Percentiles rank a stretch among this genome's conserved stretches.
Evolutionary conservation across 2,113 vertebrate genomes (phyloP).

Genomic region (Crotalus horridus): DNA sequence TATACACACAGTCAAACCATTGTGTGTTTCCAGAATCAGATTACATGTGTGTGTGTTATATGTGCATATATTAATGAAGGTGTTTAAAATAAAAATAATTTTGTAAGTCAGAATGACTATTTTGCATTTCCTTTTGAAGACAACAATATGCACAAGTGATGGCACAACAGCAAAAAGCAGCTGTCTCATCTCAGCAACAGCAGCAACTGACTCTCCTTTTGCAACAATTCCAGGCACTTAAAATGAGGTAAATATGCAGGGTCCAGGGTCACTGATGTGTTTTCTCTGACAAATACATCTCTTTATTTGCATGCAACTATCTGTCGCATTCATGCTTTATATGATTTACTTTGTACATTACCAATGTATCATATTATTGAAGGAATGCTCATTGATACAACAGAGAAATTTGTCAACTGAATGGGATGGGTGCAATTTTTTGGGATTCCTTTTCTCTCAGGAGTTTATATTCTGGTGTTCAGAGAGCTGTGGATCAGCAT

Average conservation of each 20-base stretch:
- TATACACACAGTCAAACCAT: not conserved
- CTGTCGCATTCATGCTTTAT: not conserved
- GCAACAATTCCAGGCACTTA: slow-evolving; percentile 93
- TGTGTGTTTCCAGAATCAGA: not conserved
- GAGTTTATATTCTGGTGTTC: not conserved
- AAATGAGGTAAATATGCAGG: slow-evolving; percentile 81
- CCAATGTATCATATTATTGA: not conserved
- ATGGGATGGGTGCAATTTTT: not conserved
- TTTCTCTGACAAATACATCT: not conserved
- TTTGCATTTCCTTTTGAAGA: slow-evolving; percentile 69
- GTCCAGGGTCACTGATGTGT: not conserved
- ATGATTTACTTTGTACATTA: not conserved
- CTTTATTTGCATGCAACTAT: not conserved
- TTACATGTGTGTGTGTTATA: not conserved
- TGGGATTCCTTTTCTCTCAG: not conserved
- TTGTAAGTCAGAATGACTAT: slow-evolving; percentile 15
- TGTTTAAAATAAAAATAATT: not conserved
- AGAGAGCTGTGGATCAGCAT: not conserved
- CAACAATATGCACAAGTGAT: slow-evolving; percentile 93
- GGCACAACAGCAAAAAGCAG: slow-evolving; percentile 92
- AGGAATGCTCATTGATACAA: not conserved
- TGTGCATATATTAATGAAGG: not conserved
- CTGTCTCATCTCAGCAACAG: slow-evolving; percentile 89
- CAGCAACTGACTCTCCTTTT: slow-evolving; percentile 90
- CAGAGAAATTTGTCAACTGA: not conserved